These are phyloP conservation scores for Hipposideros armiger DNA, from an alignment of 2,113 vertebrate species.

Conservation along the genomic window DNA sequence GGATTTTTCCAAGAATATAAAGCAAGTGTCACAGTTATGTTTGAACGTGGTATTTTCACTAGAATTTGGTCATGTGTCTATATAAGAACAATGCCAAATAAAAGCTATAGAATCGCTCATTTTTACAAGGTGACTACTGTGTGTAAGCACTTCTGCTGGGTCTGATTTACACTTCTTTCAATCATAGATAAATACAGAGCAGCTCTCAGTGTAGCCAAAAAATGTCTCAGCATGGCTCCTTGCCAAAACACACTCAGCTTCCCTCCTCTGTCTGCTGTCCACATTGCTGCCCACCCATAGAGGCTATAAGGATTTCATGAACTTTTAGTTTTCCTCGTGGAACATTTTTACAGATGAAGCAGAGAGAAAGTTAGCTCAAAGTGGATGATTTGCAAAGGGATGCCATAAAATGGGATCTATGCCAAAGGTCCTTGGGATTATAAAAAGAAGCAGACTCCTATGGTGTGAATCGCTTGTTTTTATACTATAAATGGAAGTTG, in stretches of 20 bases:
- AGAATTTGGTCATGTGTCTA: slow-evolving; percentile 49
- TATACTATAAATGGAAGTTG: slow-evolving; percentile 44
- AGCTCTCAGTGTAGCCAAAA: slow-evolving; percentile 43
- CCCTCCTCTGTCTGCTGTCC: slow-evolving; percentile 33
- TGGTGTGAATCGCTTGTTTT: not conserved
- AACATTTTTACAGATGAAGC: slow-evolving; percentile 52
- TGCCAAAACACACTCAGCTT: slow-evolving; percentile 44
- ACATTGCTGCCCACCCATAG: not conserved
- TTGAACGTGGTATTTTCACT: slow-evolving; percentile 50
- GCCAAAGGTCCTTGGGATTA: not conserved
- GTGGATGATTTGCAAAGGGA: not conserved
- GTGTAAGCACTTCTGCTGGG: slow-evolving; percentile 44
- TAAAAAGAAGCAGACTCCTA: slow-evolving; percentile 29
- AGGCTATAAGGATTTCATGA: not conserved
- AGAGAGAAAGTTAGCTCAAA: not conserved
- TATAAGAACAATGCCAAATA: slow-evolving; percentile 62
- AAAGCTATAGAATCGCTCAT: slow-evolving; percentile 64
- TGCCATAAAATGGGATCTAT: too few species aligned
- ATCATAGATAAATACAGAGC: slow-evolving; percentile 69
- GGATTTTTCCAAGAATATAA: slow-evolving; percentile 64
- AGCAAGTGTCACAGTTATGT: slow-evolving; percentile 46
- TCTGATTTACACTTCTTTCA: slow-evolving; percentile 70
- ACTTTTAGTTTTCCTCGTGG: slow-evolving; percentile 27
- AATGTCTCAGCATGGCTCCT: not conserved
- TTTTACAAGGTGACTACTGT: slow-evolving; percentile 68